Percentiles rank a stretch among this genome's conserved stretches.
These are phyloP conservation scores for Trichoplusia ni DNA, from an alignment of 1,140 invertebrate genomes.

Conservation along the genomic window DNA sequence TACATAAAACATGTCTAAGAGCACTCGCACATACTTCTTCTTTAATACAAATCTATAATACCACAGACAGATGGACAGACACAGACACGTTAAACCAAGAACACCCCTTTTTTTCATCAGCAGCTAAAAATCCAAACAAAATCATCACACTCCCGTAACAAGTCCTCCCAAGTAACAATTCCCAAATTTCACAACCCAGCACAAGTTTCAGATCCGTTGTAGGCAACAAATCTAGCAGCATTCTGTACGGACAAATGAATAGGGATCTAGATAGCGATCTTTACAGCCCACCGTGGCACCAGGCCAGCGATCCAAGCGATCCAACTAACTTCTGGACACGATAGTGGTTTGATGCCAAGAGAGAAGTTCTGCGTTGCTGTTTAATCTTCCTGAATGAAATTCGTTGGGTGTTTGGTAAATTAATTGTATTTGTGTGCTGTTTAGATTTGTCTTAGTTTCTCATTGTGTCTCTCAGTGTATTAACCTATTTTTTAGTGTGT, in stretches of 20 bases:
- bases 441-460: too few species aligned
- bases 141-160: too few species aligned
- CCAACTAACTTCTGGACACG: background rate
- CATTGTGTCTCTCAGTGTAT: too few species aligned
- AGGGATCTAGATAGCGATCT: conserved; percentile 17
- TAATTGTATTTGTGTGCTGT: background rate
- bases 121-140: too few species aligned
- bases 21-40: too few species aligned
- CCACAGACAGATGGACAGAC: too few species aligned
- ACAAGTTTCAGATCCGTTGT: background rate
- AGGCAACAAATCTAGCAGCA: background rate
- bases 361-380: background rate
- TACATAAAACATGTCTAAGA: too few species aligned
- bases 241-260: background rate
- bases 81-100: too few species aligned
- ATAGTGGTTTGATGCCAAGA: conserved; percentile 6
- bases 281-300: conserved; percentile 11
- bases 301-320: conserved; percentile 13
- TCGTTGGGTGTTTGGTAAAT: background rate
- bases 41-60: too few species aligned
- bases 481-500: conserved; percentile 24
- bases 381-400: background rate
- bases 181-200: too few species aligned
- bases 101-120: too few species aligned
- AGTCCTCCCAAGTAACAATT: background rate